Base-by-base conservation (phyloP, 2,888 invertebrate genomes). In the Pollenia angustigena region DNA sequence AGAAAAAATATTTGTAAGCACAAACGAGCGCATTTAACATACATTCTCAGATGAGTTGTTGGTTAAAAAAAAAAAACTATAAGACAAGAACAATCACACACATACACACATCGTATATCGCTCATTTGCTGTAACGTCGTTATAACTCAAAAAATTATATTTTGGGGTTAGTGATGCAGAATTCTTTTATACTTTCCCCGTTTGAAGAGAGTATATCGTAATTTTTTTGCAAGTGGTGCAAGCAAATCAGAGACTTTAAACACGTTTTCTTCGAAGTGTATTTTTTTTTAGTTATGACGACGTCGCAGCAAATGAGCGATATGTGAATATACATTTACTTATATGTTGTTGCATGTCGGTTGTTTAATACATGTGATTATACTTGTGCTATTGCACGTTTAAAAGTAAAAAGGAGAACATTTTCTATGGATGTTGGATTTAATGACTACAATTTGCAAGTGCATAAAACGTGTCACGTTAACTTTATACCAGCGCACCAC, bases 1-100 rank as follows among this genome's bases (percentile, higher is more conserved):
- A 40, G 14, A 75, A 23, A 23, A 23, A 23, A 50, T 7, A 54
- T 6, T 50, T 32, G 6, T 8, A 18, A 11, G 50, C 44, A 56
- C 32, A 32, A 48, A 54, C 64, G 18, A 16, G 16, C 68, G 14
- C 48, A 56, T 85, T 76, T 71, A 56, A 78, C 78, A 81, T 78
- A 76, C 68, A 72, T 82, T 85, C 79, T 72, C 72, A 78, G 68
- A 76, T 78, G 68, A 72, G 79, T 85, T 85, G 72, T 74, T 66
- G 60, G 32, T 78, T 81, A 52, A 85, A 76, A 81, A 78, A 52
- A 85, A 76, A 81, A 78, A 32, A 32, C 54, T 74, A 40, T 72
- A 54, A 81, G 68, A 76, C 71, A 71, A 50, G 62, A 52, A 72
- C 44, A 68, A 74, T 48, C 10, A 8, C 11, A 79, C 18, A 58